Evolutionary conservation across 2,888 invertebrate genomes (phyloP), one percentile per base, ranked within the genome.

Genomic region (Ormyrus pomaceus): DNA sequence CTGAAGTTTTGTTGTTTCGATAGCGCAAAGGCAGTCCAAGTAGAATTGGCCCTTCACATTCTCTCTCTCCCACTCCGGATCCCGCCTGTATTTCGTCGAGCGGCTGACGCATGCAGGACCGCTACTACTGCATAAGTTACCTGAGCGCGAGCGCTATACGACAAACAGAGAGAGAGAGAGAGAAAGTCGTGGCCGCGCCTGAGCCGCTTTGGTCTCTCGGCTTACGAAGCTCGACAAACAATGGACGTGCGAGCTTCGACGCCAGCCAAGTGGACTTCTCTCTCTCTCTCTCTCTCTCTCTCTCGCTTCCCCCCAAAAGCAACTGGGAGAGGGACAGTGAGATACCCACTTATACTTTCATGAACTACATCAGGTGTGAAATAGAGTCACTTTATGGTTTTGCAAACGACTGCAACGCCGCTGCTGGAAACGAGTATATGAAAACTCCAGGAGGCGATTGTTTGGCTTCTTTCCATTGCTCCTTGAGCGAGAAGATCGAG

Each of bases 321-420:
- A 56, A 65, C 50, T 9, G 64, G 50, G 13, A 70, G 70, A 46
- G 51, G n/a, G 59, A 70, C 45, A 51, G 46, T 4, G 13, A 45
- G 62, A 59, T 11, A 59, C 19, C 68, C 45, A 59, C 71, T 77
- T 78, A 68, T 78, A 78, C 78, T 78, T 78, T 78, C 78, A 78
- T 78, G 78, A 78, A 78, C 78, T 78, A 78, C 78, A 68, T 78
- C 78, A 78, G 78, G 66, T 78, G 78, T 78, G 72, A 78, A 78
- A 78, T 78, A 34, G 72, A 78, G 72, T 78, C 78, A 72, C 72
- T 78, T 78, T 73, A 48, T 78, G 78, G 72, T 78, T 71, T 66
- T 65, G 72, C 78, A 55, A 78, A 73, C 72, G 72, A 65, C 71
- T 59, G 51, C 11, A 9, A 34, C 34, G 34, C 4, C 34, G 34